Conservation (phyloP, 2,113 vertebrate species). For the Platysternon megacephalum region DNA sequence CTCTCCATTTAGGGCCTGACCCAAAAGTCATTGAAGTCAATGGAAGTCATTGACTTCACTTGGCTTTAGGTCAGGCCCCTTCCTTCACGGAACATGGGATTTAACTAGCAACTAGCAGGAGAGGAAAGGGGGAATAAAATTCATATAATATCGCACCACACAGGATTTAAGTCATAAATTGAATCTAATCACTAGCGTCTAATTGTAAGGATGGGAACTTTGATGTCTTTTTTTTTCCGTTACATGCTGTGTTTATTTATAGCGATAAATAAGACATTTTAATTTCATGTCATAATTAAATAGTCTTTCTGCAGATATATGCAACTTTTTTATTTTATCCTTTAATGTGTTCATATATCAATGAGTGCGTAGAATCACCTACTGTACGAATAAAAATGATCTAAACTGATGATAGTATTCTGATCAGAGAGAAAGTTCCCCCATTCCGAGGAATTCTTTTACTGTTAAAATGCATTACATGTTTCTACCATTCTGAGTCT, state of each 20-base stretch:
- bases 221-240: background rate
- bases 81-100: background rate
- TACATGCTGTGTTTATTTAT: conserved; percentile 1
- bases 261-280: background rate
- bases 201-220: background rate
- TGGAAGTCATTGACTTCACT: background rate
- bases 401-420: background rate
- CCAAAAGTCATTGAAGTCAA: background rate
- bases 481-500: conserved; percentile 34
- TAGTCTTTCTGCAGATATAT: background rate
- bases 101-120: background rate
- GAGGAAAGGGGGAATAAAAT: background rate
- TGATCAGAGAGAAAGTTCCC: background rate
- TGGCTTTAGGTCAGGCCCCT: accelerated
- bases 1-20: background rate
- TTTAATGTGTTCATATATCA: conserved; percentile 1
- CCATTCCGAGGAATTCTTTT: conserved; percentile 12
- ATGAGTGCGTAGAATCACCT: accelerated
- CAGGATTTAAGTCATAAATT: accelerated
- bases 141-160: background rate
- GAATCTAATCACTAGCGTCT: background rate
- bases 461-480: background rate
- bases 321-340: background rate
- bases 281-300: conserved; percentile 23
- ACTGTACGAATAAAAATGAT: background rate